Base-by-base conservation (phyloP, 2,888 invertebrate species). In the Pachymerium ferrugineum region DNA sequence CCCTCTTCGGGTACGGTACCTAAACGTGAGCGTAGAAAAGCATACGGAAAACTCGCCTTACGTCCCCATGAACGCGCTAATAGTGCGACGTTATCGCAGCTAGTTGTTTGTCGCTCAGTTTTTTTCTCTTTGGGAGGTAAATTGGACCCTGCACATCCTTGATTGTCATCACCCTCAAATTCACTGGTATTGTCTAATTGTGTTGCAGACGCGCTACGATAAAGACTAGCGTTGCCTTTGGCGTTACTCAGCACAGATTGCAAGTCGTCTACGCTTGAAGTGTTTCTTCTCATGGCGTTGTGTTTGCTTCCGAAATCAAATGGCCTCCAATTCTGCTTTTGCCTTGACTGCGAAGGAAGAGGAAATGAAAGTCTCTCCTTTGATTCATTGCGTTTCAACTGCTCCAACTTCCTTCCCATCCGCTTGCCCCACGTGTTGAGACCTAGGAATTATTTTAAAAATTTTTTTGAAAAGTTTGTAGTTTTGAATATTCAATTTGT, bases 351-450 rank as follows among this genome's bases (percentile, higher is more conserved):
- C 12, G 62, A 73, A 29, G 62, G 62, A 30, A 73, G 62, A 25
- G 73, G 73, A 62, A 62, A 62, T 38, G 73, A 62, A 25, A 86
- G 80, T 74, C 85, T 80, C 78, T 88, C 87, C 82, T 88, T 87
- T 79, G 86, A 83, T 73, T 89, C 89, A 73, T 86, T 83, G 78
- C 89, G 87, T 78, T 90, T 88, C 76, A 91, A 85, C 80, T 89
- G 87, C 79, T 91, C 91, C 79, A 91, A 84, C 82, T 90, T 90
- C 78, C 89, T 89, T 77, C 90, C 90, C 89, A 91, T 90, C 77
- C 89, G 87, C 76, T 89, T 88, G 79, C 91, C 89, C 91, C 91
- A 91, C 78, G 89, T 89, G 76, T 89, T 87, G 78, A 87, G 85
- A 80, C 88, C 88, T 88, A 85, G 74, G 85, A 84, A 14, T n/a